Base-by-base conservation (phyloP, 1,140 invertebrate genomes). In the Archegozetes longisetosus region DNA sequence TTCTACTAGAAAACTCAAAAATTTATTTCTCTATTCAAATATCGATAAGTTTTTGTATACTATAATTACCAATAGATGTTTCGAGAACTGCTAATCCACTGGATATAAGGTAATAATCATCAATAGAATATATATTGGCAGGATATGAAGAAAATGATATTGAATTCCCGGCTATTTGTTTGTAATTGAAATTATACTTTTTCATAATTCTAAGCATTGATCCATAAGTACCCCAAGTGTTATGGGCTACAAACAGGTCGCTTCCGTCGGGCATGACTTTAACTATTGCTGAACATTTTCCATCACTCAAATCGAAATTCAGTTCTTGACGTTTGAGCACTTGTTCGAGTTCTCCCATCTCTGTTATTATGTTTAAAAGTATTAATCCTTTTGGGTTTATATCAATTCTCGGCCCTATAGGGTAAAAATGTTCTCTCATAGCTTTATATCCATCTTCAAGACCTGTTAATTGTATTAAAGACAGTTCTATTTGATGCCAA, bases 131-230 rank as follows among this genome's bases (percentile, higher is more conserved):
- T 1, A 95, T 67, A 0, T 83, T 79, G 14, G 86, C 91, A 0
- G 91, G 89, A 71, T 93, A 95, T 0, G 88, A 85, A 1, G 88
- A 85, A 72, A 92, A 88, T 9, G 80, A 78, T 58, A 88, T 79
- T 6, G 79, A 77, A 57, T 73, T 71, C 0, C 84, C 84, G 1
- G 84, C 81, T 23, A 84, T 80, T 20, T 14, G 23, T 2, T 20
- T 14, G 20, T 22, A 53, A 26, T 58, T 53, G 17, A 62, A 20
- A 65, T 84, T 84, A 73, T 95, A 95, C 60, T 82, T 82, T 72
- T 96, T 96, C 66, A 92, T 75, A 20, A 95, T 80, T 64, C 88
- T 77, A 52, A 92, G 74, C 90, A 96, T 94, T 64, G 81, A 82
- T 25, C 79, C 78, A 68, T 88, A 94, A 58, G 81, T 82, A 66